Base-by-base conservation (phyloP, 2,888 invertebrate species). In the Cheilosia scutellata region DNA sequence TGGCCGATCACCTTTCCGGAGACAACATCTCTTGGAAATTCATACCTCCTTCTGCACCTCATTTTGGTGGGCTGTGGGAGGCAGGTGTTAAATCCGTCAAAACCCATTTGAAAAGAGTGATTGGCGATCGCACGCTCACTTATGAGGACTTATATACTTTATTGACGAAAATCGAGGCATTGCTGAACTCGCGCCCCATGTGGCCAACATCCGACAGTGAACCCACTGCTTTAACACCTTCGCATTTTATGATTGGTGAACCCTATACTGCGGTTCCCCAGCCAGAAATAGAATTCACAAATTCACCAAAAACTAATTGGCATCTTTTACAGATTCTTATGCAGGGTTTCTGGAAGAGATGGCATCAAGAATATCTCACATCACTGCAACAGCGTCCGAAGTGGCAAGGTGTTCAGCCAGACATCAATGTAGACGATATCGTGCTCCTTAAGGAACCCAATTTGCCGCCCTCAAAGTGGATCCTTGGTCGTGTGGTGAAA, bases 241-340 rank as follows among this genome's bases (percentile, higher is more conserved):
- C 58, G 0, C 74, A 74, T 51, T 72, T 60, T 16, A 51, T 74
- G 31, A 74, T 74, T 55, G 74, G 63, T 13, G n/a, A 58, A 44
- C 49, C 72, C 9, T 49, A 47, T 11, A 51, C 58, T 31, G 31
- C 63, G 3, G 11, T 75, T 6, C 51, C 63, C 1, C 63, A 75
- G 31, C 63, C 57, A 25, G 57, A 40, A 7, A 25, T 40, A 13
- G 20, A 9, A 16, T 5, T 20, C 0, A 25, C 9, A 5, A 58
- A 25, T 25, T 37, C 25, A 25, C n/a, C 37, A 40, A 58, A 4
- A 31, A 25, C 29, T 53, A 53, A 44, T 44, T 44, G 53, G 53
- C n/a, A 53, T 53, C 29, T 53, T 31, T 57, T 57, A 33, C 55
- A 57, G 33, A 16, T 16, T 33, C 16, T 20, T 7, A 57, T 57